Evolutionary conservation across 2,888 invertebrate species (phyloP), one percentile per base, ranked within the genome.

Genomic region (Tetragnatha montana): DNA sequence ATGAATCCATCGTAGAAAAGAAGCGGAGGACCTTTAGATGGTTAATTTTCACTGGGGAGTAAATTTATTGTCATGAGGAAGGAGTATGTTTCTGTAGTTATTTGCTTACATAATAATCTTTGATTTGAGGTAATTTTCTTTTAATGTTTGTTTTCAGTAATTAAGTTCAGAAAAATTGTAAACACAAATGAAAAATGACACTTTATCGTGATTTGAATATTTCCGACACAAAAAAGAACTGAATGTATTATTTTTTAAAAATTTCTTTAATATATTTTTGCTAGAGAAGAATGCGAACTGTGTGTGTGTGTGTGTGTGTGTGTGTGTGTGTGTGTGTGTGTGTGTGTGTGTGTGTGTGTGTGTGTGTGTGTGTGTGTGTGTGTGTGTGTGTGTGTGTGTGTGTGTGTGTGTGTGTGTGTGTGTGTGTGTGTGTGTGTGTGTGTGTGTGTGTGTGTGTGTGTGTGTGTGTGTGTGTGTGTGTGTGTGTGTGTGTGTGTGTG

Each of bases 401-500:
- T 60, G 60, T 79, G 60, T 79, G 60, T 79, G 60, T 79, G 60
- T 79, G 60, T 79, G 22, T 79, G 60, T 60, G 60, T 79, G 60
- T 79, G 60, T 60, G 60, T 79, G 79, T 60, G 22, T 79, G 60
- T 60, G 60, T 79, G 22, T 51, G 60, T 60, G 22, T 60, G 60
- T 79, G 79, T 79, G 79, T 79, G 60, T 79, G 60, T 79, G 60
- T 71, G 50, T 71, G 71, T 71, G 81, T 81, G 50, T 81, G 71
- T 81, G 71, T 81, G 71, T 81, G 71, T 71, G 50, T 81, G 71
- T 81, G 71, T 81, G 71, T 81, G 71, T 81, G 50, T 71, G 50
- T 81, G 71, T 81, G 71, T 81, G 71, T 81, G 71, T 81, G 71
- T 81, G 81, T 81, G 71, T 81, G 71, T 71, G 50, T 81, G 50